These are phyloP conservation scores for Macrotrachela quadricornifera DNA, from an alignment of 1,140 invertebrate species.

Conservation along the genomic window DNA sequence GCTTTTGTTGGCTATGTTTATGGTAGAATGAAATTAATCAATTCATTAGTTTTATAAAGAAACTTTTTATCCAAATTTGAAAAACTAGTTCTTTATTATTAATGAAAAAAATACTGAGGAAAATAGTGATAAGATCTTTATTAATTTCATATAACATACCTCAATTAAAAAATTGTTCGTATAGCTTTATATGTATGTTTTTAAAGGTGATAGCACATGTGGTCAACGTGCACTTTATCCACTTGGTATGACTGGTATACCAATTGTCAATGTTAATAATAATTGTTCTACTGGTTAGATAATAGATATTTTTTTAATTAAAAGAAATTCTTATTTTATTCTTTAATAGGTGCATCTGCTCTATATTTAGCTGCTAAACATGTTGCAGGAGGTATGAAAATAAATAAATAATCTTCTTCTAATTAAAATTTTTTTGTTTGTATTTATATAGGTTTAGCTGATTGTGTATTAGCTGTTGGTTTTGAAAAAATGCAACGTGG, in stretches of 20 bases:
- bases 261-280: constrained; percentile 90
- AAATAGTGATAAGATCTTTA: no score
- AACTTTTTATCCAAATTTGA: no score
- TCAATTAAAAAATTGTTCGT: no score
- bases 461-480: constrained; percentile 73
- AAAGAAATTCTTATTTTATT: no score
- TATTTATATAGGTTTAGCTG: constrained; percentile 14
- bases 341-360: constrained; percentile 41
- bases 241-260: constrained; percentile 82
- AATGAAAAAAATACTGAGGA: no score
- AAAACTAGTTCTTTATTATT: no score
- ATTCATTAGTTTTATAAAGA: not conserved
- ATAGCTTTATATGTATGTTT: constrained; percentile 1
- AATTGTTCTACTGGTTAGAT: constrained; percentile 74
- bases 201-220: constrained; percentile 64
- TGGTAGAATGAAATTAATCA: constrained; percentile 35
- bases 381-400: constrained; percentile 44
- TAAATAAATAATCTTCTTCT: no score
- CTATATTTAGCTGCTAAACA: constrained; percentile 70
- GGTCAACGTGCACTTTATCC: constrained; percentile 83
- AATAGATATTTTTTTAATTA: no score
- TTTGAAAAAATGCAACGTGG: constrained; percentile 96
- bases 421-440: no score
- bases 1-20: constrained; percentile 82
- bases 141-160: no score